Percentiles rank a stretch among this genome's conserved stretches.
Conservation (phyloP, 1,140 invertebrate genomes). For the Zaprionus tsacasi region DNA sequence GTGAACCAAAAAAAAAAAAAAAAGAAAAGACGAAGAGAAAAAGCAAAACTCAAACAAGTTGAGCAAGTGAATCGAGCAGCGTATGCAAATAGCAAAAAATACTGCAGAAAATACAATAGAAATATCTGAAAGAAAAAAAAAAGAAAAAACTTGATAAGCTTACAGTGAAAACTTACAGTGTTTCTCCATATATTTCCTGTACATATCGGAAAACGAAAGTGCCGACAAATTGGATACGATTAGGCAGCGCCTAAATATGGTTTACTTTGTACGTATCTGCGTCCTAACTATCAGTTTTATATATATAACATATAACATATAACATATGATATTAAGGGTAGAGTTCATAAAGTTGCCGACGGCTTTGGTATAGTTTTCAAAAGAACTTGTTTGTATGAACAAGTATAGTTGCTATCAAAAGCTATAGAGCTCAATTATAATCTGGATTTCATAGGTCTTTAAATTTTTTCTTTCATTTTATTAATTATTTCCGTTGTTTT, state of each 20-base stretch:
- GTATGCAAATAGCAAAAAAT: neutral
- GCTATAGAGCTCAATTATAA: too few relatives aligned
- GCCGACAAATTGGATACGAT: conserved; percentile 70
- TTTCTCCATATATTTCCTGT: neutral
- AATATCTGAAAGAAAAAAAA: neutral
- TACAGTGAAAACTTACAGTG: conserved; percentile 18
- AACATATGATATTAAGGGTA: too few relatives aligned
- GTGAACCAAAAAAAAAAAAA: neutral
- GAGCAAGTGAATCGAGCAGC: conserved; percentile 33
- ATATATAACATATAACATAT: neutral
- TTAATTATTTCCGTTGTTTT: too few relatives aligned
- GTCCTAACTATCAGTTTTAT: neutral
- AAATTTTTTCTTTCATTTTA: too few relatives aligned
- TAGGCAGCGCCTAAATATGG: conserved; percentile 81
- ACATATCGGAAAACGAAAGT: conserved; percentile 20
- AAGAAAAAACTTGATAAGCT: conserved; percentile 3
- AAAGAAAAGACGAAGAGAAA: neutral
- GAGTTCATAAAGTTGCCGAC: neutral
- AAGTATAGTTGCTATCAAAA: too few relatives aligned
- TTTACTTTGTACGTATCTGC: conserved; percentile 83
- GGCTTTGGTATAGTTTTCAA: neutral
- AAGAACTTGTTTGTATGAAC: too few relatives aligned
- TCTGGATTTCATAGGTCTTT: too few relatives aligned
- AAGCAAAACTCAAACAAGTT: conserved; percentile 24
- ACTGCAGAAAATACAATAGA: neutral